These are phyloP conservation scores for Babylonia areolata DNA, from an alignment of 1,140 invertebrate species.

Conservation along the genomic window DNA sequence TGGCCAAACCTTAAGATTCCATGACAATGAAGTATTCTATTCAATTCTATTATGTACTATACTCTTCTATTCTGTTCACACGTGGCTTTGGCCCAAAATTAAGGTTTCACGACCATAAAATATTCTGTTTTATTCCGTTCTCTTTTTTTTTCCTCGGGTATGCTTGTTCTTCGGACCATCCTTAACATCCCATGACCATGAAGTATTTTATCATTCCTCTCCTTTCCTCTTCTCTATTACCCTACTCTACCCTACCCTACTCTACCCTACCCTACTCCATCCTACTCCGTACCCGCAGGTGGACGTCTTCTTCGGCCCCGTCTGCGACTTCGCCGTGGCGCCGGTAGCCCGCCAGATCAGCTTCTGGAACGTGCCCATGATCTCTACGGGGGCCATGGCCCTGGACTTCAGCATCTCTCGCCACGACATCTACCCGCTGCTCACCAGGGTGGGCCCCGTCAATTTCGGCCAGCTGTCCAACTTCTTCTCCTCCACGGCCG, in stretches of 20 bases:
- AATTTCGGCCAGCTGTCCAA: slow-evolving; percentile 83
- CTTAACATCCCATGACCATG: too few species aligned
- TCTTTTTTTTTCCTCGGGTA: too few species aligned
- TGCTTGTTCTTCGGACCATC: too few species aligned
- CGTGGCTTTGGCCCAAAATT: too few species aligned
- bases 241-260: too few species aligned
- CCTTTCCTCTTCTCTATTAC: background rate
- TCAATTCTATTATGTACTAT: too few species aligned
- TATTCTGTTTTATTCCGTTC: too few species aligned
- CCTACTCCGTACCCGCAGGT: slow-evolving; percentile 42
- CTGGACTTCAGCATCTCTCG: slow-evolving; percentile 81
- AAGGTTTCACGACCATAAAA: too few species aligned
- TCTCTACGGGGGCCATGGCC: slow-evolving; percentile 90
- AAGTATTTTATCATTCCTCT: too few species aligned
- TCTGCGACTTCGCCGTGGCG: slow-evolving; percentile 93
- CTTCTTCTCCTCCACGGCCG: slow-evolving; percentile 82
- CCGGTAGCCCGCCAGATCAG: slow-evolving; percentile 90
- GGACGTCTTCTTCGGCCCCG: slow-evolving; percentile 92
- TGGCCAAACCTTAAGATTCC: too few species aligned
- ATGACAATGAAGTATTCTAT: too few species aligned
- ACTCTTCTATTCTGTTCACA: too few species aligned
- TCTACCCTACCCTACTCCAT: background rate
- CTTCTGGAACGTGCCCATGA: slow-evolving; percentile 89
- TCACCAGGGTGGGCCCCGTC: slow-evolving; percentile 91
- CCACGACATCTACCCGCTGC: slow-evolving; percentile 81